Conservation (phyloP, 2,797 vertebrate genomes). For the Zenarchopterus dispar region DNA sequence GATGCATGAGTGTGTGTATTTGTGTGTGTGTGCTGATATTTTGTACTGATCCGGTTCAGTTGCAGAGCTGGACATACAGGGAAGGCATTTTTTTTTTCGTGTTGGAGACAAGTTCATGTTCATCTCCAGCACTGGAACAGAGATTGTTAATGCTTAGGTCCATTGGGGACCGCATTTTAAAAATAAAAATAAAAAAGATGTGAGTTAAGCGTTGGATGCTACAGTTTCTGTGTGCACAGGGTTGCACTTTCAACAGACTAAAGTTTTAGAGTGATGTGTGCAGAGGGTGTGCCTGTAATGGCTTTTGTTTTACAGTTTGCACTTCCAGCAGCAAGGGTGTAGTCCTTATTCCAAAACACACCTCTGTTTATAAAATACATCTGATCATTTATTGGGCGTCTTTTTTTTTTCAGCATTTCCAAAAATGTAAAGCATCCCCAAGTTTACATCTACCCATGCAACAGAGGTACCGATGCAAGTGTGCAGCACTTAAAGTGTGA, state of each 20-base stretch:
- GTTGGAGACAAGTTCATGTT: too few species aligned
- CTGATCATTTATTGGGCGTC: slow-evolving; percentile 19
- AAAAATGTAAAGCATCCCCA: not conserved
- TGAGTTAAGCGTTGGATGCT: slow-evolving; percentile 7
- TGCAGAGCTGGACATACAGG: slow-evolving; percentile 38
- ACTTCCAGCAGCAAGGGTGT: slow-evolving; percentile 14
- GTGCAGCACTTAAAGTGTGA: slow-evolving; percentile 26
- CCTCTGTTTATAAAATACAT: slow-evolving; percentile 15
- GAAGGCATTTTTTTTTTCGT: slow-evolving; percentile 14
- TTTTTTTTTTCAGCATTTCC: not conserved
- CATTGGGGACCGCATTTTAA: not conserved
- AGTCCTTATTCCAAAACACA: slow-evolving; percentile 12
- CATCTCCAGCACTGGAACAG: too few species aligned
- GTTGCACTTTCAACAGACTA: not conserved
- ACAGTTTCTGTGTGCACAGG: not conserved
- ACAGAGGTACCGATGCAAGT: slow-evolving; percentile 1
- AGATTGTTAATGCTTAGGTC: slow-evolving; percentile 18
- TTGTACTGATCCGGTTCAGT: slow-evolving; percentile 37
- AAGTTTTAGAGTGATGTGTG: slow-evolving; percentile 14
- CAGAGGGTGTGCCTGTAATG: slow-evolving; percentile 45
- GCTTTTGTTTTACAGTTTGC: slow-evolving; percentile 6
- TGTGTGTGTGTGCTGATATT: slow-evolving; percentile 32
- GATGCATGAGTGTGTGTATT: slow-evolving; percentile 20
- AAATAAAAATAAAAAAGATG: slow-evolving; percentile 22
- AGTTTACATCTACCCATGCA: slow-evolving; percentile 4